phyloP scores from a whole-genome alignment of 2,113 vertebrate species.

The Bos taurus region DNA sequence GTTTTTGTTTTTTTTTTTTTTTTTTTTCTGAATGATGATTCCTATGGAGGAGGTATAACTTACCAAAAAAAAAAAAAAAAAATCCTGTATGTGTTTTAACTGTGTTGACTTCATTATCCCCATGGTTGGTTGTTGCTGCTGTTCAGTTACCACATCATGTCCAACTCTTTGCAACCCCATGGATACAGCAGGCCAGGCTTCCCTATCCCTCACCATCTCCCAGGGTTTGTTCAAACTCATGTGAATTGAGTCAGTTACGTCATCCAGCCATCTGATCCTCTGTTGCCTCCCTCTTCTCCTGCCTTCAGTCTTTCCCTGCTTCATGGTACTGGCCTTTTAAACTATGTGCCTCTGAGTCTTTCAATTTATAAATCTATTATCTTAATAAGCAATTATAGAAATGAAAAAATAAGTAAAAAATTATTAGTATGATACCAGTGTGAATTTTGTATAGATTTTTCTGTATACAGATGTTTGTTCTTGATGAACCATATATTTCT shows the following conservation, averaged over 20 bases:
- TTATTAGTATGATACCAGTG: neutral
- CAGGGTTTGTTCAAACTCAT: accelerated
- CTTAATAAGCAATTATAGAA: slow-evolving; percentile 86
- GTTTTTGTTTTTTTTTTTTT: neutral
- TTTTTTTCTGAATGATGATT: slow-evolving; percentile 84
- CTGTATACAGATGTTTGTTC: neutral
- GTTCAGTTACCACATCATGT: neutral
- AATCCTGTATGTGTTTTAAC: slow-evolving; percentile 78
- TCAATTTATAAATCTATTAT: slow-evolving; percentile 86
- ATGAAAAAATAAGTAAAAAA: neutral
- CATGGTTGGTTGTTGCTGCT: slow-evolving; percentile 60
- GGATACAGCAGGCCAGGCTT: neutral
- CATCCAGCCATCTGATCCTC: neutral
- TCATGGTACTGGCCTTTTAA: slow-evolving; percentile 81
- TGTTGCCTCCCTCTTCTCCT: neutral
- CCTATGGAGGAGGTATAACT: slow-evolving; percentile 76
- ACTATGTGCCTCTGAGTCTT: slow-evolving; percentile 85
- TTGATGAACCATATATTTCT: neutral
- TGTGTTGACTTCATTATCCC: slow-evolving; percentile 80
- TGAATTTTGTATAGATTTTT: neutral
- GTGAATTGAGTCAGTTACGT: accelerated
- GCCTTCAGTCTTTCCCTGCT: neutral
- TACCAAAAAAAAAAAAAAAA: neutral
- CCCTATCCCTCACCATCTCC: neutral
- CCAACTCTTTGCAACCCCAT: neutral